Conservation (phyloP, 2,113 vertebrate species). For the Australoheros scitulus region DNA sequence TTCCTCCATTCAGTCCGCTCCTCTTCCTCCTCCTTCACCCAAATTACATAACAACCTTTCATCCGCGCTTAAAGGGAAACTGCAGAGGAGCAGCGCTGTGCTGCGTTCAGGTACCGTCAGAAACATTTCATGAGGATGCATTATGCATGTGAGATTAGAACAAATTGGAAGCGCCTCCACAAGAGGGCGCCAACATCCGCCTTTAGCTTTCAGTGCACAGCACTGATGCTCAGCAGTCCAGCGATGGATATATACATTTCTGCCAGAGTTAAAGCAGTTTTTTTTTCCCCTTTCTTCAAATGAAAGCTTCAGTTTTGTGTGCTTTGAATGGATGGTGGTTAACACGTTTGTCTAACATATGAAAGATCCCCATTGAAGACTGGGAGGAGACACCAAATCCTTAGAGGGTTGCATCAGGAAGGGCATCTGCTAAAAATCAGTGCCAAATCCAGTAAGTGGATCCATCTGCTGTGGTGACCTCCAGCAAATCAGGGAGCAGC, state of each 20-base stretch:
- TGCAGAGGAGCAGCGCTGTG: not conserved
- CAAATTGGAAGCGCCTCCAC: not conserved
- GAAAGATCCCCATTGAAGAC: not conserved
- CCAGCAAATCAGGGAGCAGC: not conserved
- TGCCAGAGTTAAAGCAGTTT: not conserved
- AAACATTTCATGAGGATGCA: not conserved
- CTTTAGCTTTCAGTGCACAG: too few species aligned
- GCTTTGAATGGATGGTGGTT: not conserved
- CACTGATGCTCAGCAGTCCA: not conserved
- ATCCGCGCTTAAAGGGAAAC: conserved; percentile 53
- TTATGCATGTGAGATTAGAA: not conserved
- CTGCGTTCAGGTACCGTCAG: conserved; percentile 33
- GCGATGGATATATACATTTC: not conserved
- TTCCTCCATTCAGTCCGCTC: conserved; percentile 8
- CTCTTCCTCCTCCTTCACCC: conserved; percentile 39
- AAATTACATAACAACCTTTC: conserved; percentile 43
- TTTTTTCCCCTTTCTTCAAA: not conserved
- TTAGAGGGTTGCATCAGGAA: not conserved
- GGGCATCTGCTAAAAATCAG: not conserved
- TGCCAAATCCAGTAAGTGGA: not conserved
- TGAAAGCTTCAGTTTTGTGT: not conserved
- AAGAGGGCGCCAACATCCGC: conserved; percentile 15
- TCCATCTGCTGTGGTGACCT: not conserved
- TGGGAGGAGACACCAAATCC: not conserved
- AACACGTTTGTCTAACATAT: too few species aligned